Base-by-base conservation (phyloP, 2,113 vertebrate genomes). In the Engraulis encrasicolus region DNA sequence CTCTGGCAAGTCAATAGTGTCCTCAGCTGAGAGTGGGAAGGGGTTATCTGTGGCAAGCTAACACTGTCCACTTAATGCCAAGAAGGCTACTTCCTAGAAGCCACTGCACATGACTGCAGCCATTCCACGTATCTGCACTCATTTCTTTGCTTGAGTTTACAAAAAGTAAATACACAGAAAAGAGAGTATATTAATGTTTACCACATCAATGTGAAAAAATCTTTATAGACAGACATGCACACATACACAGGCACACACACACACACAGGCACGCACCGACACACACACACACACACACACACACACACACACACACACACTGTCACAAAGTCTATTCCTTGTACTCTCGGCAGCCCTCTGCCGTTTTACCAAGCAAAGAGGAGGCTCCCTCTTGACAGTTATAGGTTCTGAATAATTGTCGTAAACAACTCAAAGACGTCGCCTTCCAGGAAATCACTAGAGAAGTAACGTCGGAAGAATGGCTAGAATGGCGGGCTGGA, bases 231-330 rank as follows among this genome's bases (percentile, higher is more conserved):
- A 80, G 19, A 50, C 31, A 49, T 49, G 45, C 15, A 66, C 52
- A 34, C 31, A 45, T 58, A 27, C 20, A 61, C 58, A 23, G 4
- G 15, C 61, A 34, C 58, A 81, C 14, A 54, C 38, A 79, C 45
- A 81, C 78, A 50, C 31, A 58, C 50, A 80, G 19, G 40, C 31
- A 49, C 61, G 45, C 15, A 66, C 52, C 20, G 20, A 45, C 78
- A 27, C 20, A 61, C 58, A 23, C 3, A 34, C 61, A 34, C 58
- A 81, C 6, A 1, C 31, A 1, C 17, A 17, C 45, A 34, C 40
- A 54, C 38, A 79, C 54, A 81, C 58, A 50, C 31, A 58, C 38
- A 80, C 31, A 50, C 45, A 49, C 61, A 54, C 15, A 49, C 52
- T 15, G 31, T 20, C 78, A 27, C 58, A 61, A 20, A 23, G 1